Evolutionary conservation across 2,113 vertebrate genomes (phyloP).

Genomic region (Meriones unguiculatus): DNA sequence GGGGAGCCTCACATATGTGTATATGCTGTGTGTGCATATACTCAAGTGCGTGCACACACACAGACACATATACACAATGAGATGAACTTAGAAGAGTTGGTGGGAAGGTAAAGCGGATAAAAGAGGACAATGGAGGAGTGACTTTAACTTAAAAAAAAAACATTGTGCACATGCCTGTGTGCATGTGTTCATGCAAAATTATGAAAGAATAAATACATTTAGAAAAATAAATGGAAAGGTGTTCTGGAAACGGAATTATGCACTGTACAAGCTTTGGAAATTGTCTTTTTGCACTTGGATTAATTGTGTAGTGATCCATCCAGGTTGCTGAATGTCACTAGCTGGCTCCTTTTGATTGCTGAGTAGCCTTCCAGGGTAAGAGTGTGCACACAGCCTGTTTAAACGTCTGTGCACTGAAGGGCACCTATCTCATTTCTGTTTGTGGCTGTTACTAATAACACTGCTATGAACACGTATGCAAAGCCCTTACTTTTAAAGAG

Average conservation of each 20-base stretch:
- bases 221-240: neutral
- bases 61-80: neutral
- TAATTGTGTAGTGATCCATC: neutral
- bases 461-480: neutral
- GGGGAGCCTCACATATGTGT: neutral
- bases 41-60: neutral
- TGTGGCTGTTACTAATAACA: neutral
- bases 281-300: neutral
- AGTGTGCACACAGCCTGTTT: neutral
- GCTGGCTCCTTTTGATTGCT: neutral
- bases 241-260: constrained; percentile 35
- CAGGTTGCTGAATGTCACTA: neutral
- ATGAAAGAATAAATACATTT: neutral
- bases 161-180: neutral
- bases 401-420: neutral
- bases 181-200: neutral
- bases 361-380: neutral
- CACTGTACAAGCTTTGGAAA: neutral
- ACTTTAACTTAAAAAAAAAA: neutral
- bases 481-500: constrained; percentile 13
- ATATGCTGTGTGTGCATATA: neutral
- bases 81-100: neutral
- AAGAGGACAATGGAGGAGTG: neutral
- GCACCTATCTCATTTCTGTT: neutral
- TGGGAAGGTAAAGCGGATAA: neutral